Evolutionary conservation across 2,113 vertebrate species (phyloP).

Genomic region (Jaculus jaculus): DNA sequence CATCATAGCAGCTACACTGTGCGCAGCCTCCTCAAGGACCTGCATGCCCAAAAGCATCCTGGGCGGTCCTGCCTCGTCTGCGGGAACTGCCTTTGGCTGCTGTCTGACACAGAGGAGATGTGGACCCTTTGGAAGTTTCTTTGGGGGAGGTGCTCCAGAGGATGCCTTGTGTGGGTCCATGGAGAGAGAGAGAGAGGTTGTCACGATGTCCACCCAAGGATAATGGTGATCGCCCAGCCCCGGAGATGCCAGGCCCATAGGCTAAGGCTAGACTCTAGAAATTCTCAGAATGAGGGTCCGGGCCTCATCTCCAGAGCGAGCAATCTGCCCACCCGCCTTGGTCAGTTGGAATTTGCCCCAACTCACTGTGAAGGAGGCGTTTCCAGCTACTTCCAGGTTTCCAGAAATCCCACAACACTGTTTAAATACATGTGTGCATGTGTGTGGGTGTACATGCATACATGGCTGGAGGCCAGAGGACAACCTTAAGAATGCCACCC

Average conservation of each 20-base stretch:
- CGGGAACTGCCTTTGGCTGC: background rate
- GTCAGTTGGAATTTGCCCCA: background rate
- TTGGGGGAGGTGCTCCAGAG: background rate
- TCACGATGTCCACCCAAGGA: background rate
- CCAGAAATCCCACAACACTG: constrained; percentile 11
- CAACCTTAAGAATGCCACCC: too few species aligned
- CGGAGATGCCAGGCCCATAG: background rate
- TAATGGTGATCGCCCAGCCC: background rate
- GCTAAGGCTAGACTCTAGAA: background rate
- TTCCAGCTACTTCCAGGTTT: background rate
- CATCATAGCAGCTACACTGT: background rate
- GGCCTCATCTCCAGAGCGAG: background rate
- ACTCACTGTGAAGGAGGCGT: background rate
- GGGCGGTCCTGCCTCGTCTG: background rate
- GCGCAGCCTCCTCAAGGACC: background rate
- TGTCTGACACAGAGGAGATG: rapidly evolving
- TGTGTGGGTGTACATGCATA: too few species aligned
- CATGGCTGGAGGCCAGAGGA: too few species aligned
- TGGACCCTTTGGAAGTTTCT: background rate
- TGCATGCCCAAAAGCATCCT: rapidly evolving
- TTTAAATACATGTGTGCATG: too few species aligned
- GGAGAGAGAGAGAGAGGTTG: background rate
- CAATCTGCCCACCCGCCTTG: background rate
- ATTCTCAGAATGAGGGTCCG: background rate
- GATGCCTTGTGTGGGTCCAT: background rate